A percentile compares a stretch with the other conserved stretches of the same genome.
phyloP scores from a whole-genome alignment of 2,113 vertebrate species.

The Bujurquina vittata region DNA sequence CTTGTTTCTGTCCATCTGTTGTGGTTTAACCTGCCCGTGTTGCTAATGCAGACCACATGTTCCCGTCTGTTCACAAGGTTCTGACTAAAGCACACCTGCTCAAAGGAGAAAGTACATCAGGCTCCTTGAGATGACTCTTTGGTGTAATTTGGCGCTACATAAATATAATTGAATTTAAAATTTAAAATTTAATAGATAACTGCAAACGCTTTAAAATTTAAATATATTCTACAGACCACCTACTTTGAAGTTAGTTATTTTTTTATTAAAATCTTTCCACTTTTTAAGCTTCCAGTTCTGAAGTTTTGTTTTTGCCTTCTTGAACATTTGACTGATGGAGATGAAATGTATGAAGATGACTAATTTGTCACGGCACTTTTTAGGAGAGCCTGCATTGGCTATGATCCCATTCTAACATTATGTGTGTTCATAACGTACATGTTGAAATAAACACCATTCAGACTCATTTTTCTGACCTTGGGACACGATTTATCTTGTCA shows the following conservation, averaged over 20 bases:
- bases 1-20: constrained; percentile 56
- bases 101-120: background rate
- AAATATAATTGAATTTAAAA: too few relatives aligned
- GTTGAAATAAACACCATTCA: background rate
- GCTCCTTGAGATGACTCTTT: too few relatives aligned
- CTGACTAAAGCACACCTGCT: constrained; percentile 16
- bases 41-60: constrained; percentile 22
- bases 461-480: background rate
- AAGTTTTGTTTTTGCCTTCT: background rate
- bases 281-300: background rate
- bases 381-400: background rate
- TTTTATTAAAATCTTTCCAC: background rate
- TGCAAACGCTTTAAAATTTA: background rate
- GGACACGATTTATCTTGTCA: background rate
- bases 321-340: background rate
- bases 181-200: background rate
- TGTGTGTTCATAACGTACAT: background rate
- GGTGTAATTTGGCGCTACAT: too few relatives aligned
- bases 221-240: background rate
- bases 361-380: background rate
- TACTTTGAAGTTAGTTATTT: background rate
- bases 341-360: background rate
- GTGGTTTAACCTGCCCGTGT: constrained; percentile 47
- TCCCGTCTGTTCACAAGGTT: constrained; percentile 7
- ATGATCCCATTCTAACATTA: constrained; percentile 7